Percentiles rank a stretch among this genome's conserved stretches.
phyloP scores from a whole-genome alignment of 1,140 invertebrate genomes.

The Radopholus similis region DNA sequence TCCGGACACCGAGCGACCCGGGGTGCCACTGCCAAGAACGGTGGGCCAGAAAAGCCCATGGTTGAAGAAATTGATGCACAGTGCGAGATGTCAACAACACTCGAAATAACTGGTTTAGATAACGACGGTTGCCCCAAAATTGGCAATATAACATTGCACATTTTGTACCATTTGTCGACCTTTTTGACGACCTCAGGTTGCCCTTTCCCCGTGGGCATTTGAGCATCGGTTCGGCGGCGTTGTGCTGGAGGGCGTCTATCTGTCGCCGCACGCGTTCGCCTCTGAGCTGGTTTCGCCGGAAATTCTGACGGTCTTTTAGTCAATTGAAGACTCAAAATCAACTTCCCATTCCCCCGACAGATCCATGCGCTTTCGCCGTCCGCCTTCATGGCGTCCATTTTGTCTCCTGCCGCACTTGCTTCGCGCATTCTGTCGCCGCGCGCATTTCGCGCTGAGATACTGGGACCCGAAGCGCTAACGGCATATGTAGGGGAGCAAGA shows the following conservation, averaged over 20 bases:
- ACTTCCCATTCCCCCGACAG: slow-evolving; percentile 5
- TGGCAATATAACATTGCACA: too few species aligned
- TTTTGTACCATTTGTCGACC: too few species aligned
- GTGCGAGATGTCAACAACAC: too few species aligned
- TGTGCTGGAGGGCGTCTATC: slow-evolving; percentile 7
- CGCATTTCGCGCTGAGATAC: slow-evolving; percentile 13
- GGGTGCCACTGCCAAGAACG: too few species aligned
- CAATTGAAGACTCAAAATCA: background rate
- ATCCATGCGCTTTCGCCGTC: background rate
- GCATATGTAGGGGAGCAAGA: too few species aligned
- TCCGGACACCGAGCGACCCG: too few species aligned
- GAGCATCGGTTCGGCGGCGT: slow-evolving; percentile 16
- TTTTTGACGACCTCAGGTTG: too few species aligned
- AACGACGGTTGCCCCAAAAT: too few species aligned
- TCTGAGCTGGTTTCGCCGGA: slow-evolving; percentile 17
- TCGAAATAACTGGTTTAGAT: too few species aligned
- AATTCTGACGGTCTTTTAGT: background rate
- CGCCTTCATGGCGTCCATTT: slow-evolving; percentile 5
- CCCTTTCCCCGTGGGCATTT: slow-evolving; percentile 13
- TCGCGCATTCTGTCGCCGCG: slow-evolving; percentile 14
- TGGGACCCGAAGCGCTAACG: slow-evolving; percentile 29
- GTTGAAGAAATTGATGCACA: too few species aligned
- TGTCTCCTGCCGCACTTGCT: slow-evolving; percentile 4
- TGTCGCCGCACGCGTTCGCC: slow-evolving; percentile 21
- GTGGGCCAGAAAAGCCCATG: too few species aligned